Percentiles rank a stretch among this genome's conserved stretches.
Evolutionary conservation across 2,113 vertebrate genomes (phyloP).

Genomic region (Dicaeum eximium): DNA sequence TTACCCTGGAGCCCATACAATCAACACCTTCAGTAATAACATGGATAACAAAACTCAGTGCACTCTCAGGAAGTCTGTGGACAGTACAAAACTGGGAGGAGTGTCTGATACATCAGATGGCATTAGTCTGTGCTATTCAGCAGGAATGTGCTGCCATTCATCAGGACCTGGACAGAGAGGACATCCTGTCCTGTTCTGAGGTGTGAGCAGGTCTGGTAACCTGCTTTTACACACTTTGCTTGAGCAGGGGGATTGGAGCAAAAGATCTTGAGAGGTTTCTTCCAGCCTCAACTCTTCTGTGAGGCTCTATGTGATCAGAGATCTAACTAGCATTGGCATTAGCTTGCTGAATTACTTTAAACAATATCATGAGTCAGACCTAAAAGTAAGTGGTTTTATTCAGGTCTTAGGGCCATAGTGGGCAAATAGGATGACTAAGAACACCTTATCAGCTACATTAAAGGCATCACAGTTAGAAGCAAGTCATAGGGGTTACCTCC

Average conservation of each 20-base stretch:
- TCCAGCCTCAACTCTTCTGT: not conserved
- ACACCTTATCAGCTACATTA: not conserved
- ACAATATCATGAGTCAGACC: not conserved
- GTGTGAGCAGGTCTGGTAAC: not conserved
- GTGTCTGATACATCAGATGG: not conserved
- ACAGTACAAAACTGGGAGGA: not conserved
- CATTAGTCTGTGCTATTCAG: not conserved
- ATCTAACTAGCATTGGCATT: fast-evolving
- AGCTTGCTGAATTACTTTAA: not conserved
- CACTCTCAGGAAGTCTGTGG: not conserved
- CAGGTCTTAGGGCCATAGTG: not conserved
- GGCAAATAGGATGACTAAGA: not conserved
- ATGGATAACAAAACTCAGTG: not conserved
- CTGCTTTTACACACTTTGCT: not conserved
- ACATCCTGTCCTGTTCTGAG: not conserved
- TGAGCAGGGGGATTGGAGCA: not conserved
- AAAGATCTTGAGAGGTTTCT: not conserved
- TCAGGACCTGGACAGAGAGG: not conserved
- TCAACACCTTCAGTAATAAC: not conserved
- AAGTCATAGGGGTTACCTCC: not conserved
- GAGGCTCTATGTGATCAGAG: not conserved
- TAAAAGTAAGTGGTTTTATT: not conserved
- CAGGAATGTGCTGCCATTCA: not conserved
- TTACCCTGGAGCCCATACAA: not conserved
- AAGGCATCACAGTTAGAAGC: not conserved